Evolutionary conservation across 2,888 invertebrate species (phyloP).

Genomic region (Petrolisthes cinctipes): DNA sequence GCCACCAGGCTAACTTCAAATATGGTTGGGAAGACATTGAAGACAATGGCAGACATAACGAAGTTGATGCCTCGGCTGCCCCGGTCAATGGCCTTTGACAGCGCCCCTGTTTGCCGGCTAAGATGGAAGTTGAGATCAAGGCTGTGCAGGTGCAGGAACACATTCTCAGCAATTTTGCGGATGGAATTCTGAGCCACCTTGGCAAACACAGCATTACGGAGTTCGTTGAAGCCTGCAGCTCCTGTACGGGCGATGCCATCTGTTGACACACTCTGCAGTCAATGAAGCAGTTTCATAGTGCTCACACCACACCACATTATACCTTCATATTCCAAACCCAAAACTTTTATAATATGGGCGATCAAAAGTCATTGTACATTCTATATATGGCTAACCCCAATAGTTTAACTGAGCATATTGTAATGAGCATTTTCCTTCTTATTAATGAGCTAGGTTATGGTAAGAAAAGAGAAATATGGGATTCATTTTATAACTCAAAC

Average conservation of each 20-base stretch:
- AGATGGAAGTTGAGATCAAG: slow-evolving; percentile 95
- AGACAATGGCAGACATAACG: slow-evolving; percentile 94
- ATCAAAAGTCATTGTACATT: too few species aligned
- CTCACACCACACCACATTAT: neutral
- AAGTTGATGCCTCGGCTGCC: slow-evolving; percentile 97
- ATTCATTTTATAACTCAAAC: too few species aligned
- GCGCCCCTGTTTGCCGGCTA: slow-evolving; percentile 91
- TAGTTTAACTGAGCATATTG: too few species aligned
- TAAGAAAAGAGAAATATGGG: too few species aligned
- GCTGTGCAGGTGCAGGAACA: slow-evolving; percentile 94
- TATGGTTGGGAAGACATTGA: slow-evolving; percentile 95
- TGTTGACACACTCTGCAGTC: slow-evolving; percentile 69
- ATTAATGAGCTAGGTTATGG: too few species aligned
- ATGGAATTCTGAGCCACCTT: slow-evolving; percentile 98
- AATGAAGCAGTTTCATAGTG: slow-evolving; percentile 26
- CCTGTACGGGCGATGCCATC: slow-evolving; percentile 94
- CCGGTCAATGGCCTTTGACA: slow-evolving; percentile 82
- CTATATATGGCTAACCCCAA: too few species aligned
- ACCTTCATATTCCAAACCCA: neutral
- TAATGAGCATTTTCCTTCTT: too few species aligned
- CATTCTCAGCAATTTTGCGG: slow-evolving; percentile 90
- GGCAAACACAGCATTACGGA: slow-evolving; percentile 97
- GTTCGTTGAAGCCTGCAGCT: slow-evolving; percentile 93
- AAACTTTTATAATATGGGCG: neutral
- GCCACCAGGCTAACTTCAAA: slow-evolving; percentile 94